Base-by-base conservation (phyloP, 2,888 invertebrate genomes). In the Pandemis corylana region DNA sequence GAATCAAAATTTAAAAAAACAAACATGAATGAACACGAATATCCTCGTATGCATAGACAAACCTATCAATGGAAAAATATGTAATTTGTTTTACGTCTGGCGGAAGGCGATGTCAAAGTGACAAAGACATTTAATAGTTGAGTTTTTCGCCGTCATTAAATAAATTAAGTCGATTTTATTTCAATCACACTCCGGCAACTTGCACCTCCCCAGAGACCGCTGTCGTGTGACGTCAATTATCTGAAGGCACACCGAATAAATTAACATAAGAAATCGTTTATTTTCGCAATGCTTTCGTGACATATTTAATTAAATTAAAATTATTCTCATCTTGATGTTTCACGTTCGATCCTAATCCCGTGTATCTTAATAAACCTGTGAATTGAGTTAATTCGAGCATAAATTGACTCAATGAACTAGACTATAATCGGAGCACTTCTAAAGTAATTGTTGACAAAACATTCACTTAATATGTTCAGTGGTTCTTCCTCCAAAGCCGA, bases 161-260 rank as follows among this genome's bases (percentile, higher is more conserved):
- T 46, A 51, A 51, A 51, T 51, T 5, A n/a, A 13, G 51, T 6
- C 7, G 51, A 13, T 13, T 53, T 53, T 70, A 56, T 64, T 71
- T 56, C 28, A 71, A 36, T 68, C n/a, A 61, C 28, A 68, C 61
- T 28, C 46, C 15, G 15, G 9, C 59, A 44, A 53, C 63, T 59
- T 46, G 9, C 28, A 7, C 56, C n/a, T 36, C 42, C 71, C 12
- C 63, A 13, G 42, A 36, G 36, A 20, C 53, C 51, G 51, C 44
- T 56, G 15, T 13, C 42, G n/a, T n/a, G 42, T 53, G 64, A 71
- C 70, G 53, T 56, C 53, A 71, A 64, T 71, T 64, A 71, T 53
- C 44, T 41, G 69, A 53, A 64, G n/a, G 53, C 28, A 44, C 64
- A 12, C 64, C n/a, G 64, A 71, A 71, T 56, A 64, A 56, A 63